These are phyloP conservation scores for Acrobasis repandana DNA, from an alignment of 2,888 invertebrate species.

Conservation along the genomic window DNA sequence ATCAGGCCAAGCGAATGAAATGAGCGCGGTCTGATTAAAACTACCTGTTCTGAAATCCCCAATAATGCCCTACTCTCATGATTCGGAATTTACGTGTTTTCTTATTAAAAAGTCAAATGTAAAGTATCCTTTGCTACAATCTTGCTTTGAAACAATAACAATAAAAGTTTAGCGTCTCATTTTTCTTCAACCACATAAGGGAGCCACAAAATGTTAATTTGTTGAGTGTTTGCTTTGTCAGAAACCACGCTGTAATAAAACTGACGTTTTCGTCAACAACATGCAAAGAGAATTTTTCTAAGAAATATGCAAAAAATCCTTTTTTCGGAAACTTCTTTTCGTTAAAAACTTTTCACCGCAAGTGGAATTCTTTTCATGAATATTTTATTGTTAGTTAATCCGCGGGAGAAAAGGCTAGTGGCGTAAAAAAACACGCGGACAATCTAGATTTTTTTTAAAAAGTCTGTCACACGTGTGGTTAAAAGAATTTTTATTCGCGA, in stretches of 20 bases:
- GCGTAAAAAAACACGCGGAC: neutral
- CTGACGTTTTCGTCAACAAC: neutral
- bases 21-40: no score
- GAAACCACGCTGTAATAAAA: neutral
- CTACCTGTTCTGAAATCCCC: no score
- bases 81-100: no score
- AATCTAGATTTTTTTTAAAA: constrained; percentile 5
- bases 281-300: neutral
- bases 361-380: constrained; percentile 9
- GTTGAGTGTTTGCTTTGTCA: neutral
- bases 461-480: constrained; percentile 10
- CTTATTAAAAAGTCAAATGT: neutral
- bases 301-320: neutral
- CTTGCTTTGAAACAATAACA: neutral
- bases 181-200: neutral
- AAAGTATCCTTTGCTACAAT: neutral
- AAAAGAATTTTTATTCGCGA: constrained; percentile 18
- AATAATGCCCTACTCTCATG: no score
- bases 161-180: neutral
- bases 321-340: neutral
- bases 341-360: neutral
- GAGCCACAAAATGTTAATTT: neutral
- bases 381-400: constrained; percentile 9
- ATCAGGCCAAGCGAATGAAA: no score
- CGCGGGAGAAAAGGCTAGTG: neutral